Base-by-base conservation (phyloP, 1,140 invertebrate species). In the Asobara japonica region DNA sequence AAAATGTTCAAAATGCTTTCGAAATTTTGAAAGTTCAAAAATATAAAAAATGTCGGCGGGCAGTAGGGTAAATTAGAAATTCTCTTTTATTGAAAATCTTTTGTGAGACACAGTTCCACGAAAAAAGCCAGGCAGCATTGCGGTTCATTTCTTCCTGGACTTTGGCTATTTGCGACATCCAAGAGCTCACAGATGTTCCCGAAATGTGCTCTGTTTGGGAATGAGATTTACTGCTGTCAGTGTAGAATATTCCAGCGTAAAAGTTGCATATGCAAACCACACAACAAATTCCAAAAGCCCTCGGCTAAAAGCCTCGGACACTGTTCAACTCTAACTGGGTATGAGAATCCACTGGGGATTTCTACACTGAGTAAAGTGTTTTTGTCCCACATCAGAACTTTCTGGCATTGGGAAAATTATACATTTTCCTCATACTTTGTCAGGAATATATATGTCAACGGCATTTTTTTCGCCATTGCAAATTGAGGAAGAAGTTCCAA, bases 241-340 rank as follows among this genome's bases (percentile, higher is more conserved):
- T 36, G 45, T 13, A 69, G 67, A 69, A 69, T 56, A 60, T 33
- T 60, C 18, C 67, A 10, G 30, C 60, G 25, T 25, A 51, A 69
- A 69, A 36, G 67, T 60, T 51, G 31, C 18, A 69, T 56, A 56
- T 27, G 51, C 18, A 56, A 36, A 60, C 20, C 48, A 16, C 67
- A 69, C 29, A 69, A 60, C 33, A 56, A 56, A 56, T 56, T 56
- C 51, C 51, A 25, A 56, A 56, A 56, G 20, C 51, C 13, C 20
- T 18, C 22, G 7, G 20, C 22, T 56, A 56, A 56, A 56, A 56
- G 51, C 51, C 11, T 56, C 18, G 22, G 51, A 56, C 51, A 56
- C 18, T 18, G 18, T 25, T 18, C 13, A 25, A 56, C 22, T 56
- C 22, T 1, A 0, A 2, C 0, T 22, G 31, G 1, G 51, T 27